These are phyloP conservation scores for Anguilla japonica DNA, from an alignment of 2,113 vertebrate species.

Conservation along the genomic window DNA sequence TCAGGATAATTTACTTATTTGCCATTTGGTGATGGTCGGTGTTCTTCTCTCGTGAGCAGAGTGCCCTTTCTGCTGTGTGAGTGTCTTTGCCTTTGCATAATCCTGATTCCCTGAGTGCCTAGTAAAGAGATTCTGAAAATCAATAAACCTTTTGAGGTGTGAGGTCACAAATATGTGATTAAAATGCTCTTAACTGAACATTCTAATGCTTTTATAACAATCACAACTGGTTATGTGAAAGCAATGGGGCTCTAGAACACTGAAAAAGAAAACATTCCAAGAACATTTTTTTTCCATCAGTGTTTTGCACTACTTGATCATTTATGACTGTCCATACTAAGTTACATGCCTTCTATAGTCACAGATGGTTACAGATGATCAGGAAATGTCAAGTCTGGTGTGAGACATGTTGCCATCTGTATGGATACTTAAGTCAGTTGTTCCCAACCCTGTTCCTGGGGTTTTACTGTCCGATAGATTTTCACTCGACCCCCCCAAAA, in stretches of 20 bases:
- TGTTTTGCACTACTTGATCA: background rate
- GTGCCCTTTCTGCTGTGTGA: background rate
- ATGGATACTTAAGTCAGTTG: too few relatives aligned
- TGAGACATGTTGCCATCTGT: too few relatives aligned
- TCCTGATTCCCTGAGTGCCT: background rate
- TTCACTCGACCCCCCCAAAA: too few relatives aligned
- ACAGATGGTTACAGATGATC: background rate
- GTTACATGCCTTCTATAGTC: background rate
- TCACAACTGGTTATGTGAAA: too few relatives aligned
- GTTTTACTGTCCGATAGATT: too few relatives aligned
- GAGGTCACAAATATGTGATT: too few relatives aligned
- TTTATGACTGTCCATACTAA: background rate
- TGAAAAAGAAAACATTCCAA: too few relatives aligned
- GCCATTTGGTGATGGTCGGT: background rate
- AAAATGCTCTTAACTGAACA: too few relatives aligned
- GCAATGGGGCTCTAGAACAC: too few relatives aligned
- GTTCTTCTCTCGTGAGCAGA: background rate
- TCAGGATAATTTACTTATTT: background rate
- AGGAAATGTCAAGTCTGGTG: background rate
- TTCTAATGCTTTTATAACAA: too few relatives aligned
- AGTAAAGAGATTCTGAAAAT: background rate
- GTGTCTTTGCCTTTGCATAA: background rate
- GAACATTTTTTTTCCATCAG: background rate
- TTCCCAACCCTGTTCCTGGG: too few relatives aligned
- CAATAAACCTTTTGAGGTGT: background rate